phyloP scores from a whole-genome alignment of 53 echinoderm and acorn worm genomes.

The Holothuria leucospilota region DNA sequence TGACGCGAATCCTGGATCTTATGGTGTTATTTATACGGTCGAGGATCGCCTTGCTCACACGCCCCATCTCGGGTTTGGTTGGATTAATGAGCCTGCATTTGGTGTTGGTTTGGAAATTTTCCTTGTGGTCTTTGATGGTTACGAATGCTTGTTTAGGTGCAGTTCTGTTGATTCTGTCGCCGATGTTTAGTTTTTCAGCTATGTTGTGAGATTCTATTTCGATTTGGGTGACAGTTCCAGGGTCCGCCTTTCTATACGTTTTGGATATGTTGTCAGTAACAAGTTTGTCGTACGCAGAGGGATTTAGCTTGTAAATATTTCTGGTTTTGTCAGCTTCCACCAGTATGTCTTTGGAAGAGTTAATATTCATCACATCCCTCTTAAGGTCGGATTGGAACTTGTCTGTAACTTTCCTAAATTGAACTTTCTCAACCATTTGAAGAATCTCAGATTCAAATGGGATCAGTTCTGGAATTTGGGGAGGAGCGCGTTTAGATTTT shows the following conservation, averaged over 20 bases:
- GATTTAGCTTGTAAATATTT: neutral
- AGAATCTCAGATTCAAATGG: slow-evolving; percentile 1
- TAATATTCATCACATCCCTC: neutral
- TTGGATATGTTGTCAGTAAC: slow-evolving; percentile 5
- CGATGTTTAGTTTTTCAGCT: too few species aligned
- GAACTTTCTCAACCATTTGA: neutral
- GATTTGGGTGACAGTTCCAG: neutral
- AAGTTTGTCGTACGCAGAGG: neutral
- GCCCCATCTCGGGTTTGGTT: too few species aligned
- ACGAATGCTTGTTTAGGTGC: too few species aligned
- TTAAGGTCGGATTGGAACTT: slow-evolving; percentile 5
- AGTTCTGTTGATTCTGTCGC: too few species aligned
- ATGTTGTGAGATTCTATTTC: neutral
- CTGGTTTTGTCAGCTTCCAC: slow-evolving; percentile 23
- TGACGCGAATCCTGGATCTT: too few species aligned
- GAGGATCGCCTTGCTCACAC: too few species aligned
- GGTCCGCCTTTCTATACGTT: neutral
- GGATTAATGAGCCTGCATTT: too few species aligned
- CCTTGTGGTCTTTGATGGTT: too few species aligned
- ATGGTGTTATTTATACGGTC: too few species aligned
- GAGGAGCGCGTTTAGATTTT: slow-evolving; percentile 1
- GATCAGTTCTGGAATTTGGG: neutral
- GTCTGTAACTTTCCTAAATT: neutral
- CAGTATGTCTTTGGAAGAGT: neutral
- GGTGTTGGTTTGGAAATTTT: too few species aligned